A percentile compares a stretch with the other conserved stretches of the same genome.
Conservation (phyloP, 2,113 vertebrate genomes). For the Enhydra lutris region DNA sequence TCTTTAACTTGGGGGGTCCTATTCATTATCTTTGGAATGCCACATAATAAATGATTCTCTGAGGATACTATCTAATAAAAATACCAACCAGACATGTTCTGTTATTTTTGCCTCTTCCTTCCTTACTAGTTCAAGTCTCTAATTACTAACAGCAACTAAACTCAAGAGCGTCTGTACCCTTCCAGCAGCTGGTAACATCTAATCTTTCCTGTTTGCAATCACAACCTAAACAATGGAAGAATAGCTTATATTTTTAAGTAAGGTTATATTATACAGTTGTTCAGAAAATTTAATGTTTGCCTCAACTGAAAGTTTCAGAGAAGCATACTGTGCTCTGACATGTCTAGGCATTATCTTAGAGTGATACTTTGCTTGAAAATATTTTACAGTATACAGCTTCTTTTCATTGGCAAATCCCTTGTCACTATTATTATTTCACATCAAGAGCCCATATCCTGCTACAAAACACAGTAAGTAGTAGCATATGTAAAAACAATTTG, state of each 20-base stretch:
- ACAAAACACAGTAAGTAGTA: conserved; percentile 48
- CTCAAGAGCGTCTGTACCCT: background rate
- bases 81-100: conserved; percentile 39
- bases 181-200: background rate
- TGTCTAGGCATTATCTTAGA: background rate
- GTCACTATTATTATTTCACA: conserved; percentile 60
- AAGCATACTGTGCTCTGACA: background rate
- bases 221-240: background rate
- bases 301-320: background rate
- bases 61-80: conserved; percentile 58
- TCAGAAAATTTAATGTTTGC: background rate
- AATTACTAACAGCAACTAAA: conserved; percentile 38
- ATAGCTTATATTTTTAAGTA: background rate
- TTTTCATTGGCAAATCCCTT: conserved; percentile 49
- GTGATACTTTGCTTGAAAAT: background rate
- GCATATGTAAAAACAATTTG: conserved; percentile 50
- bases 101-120: conserved; percentile 45
- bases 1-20: conserved; percentile 50
- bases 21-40: conserved; percentile 61
- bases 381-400: conserved; percentile 21
- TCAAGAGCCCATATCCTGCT: conserved; percentile 34
- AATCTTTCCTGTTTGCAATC: conserved; percentile 9
- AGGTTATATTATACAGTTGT: background rate
- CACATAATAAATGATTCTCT: conserved; percentile 41
- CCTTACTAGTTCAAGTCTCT: background rate